phyloP scores from a whole-genome alignment of 2,113 vertebrate species.

The Megatriorchis doriae region DNA sequence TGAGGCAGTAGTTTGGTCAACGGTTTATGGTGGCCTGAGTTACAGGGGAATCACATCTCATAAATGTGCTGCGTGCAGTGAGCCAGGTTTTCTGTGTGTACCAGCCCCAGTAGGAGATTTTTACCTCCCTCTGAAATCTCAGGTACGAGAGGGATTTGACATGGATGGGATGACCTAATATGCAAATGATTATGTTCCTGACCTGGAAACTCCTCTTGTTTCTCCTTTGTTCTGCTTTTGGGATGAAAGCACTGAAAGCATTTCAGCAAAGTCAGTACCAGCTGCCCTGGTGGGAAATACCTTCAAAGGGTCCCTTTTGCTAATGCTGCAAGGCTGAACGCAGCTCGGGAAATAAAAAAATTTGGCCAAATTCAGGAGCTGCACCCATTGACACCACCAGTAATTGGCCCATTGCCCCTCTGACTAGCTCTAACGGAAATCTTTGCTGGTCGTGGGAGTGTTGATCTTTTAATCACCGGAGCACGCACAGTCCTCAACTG shows the following conservation, averaged over 20 bases:
- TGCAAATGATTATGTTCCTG: background rate
- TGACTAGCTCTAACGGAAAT: background rate
- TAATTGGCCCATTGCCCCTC: background rate
- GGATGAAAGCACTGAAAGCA: background rate
- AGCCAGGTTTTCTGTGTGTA: background rate
- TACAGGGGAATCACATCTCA: background rate
- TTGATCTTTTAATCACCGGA: slow-evolving; percentile 4
- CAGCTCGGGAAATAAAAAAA: background rate
- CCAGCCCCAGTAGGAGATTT: background rate
- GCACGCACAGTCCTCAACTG: accelerated
- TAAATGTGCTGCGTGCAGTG: accelerated
- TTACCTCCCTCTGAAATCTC: background rate
- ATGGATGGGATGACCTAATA: background rate
- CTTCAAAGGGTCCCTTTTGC: slow-evolving; percentile 34
- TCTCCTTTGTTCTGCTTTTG: slow-evolving; percentile 26
- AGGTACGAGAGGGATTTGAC: background rate
- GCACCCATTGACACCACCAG: background rate
- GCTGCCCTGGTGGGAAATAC: slow-evolving; percentile 11
- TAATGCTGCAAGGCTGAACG: background rate
- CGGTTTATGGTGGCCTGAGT: background rate
- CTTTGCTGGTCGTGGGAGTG: background rate
- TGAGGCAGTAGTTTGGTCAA: background rate
- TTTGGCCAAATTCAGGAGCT: background rate
- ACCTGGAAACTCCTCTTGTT: slow-evolving; percentile 32
- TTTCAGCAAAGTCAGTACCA: slow-evolving; percentile 34